Conservation (phyloP, 2,888 invertebrate species). For the Seladonia tumulorum region DNA sequence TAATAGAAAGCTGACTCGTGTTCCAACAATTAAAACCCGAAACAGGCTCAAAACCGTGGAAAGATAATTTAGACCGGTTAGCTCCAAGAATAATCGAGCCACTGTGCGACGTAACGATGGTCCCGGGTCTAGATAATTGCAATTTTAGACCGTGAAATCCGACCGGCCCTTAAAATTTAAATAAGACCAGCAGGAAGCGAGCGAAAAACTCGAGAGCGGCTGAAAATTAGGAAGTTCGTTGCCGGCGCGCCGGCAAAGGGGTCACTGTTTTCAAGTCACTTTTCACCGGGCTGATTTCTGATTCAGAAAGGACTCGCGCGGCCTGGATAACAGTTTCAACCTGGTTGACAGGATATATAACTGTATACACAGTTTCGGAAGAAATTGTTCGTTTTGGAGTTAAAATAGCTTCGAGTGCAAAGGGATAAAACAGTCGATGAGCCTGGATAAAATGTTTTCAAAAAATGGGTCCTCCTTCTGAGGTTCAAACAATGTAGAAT, state of each 20-base stretch:
- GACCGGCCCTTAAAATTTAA: background rate
- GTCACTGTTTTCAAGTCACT: conserved; percentile 27
- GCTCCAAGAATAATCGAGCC: background rate
- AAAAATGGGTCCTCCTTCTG: too few species aligned
- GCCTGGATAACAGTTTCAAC: conserved; percentile 32
- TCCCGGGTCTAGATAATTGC: background rate
- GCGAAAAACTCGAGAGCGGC: background rate
- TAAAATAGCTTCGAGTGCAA: too few species aligned
- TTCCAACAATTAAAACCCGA: background rate
- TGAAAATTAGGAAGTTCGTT: conserved; percentile 25
- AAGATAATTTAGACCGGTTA: background rate
- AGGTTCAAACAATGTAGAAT: too few species aligned
- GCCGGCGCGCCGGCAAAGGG: conserved; percentile 2
- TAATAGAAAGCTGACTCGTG: too few species aligned
- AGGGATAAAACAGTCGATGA: too few species aligned
- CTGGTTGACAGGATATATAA: background rate
- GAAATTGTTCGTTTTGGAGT: too few species aligned
- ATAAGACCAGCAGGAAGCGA: background rate
- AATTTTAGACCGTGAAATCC: conserved; percentile 11
- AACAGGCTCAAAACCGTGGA: background rate
- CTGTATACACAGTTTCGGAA: too few species aligned
- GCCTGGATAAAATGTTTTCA: too few species aligned
- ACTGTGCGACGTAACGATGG: background rate
- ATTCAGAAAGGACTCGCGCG: conserved; percentile 47
- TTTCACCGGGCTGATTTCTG: conserved; percentile 37